A percentile compares a stretch with the other conserved stretches of the same genome.
phyloP scores from a whole-genome alignment of 1,140 invertebrate genomes.

The Cephus cinctus region DNA sequence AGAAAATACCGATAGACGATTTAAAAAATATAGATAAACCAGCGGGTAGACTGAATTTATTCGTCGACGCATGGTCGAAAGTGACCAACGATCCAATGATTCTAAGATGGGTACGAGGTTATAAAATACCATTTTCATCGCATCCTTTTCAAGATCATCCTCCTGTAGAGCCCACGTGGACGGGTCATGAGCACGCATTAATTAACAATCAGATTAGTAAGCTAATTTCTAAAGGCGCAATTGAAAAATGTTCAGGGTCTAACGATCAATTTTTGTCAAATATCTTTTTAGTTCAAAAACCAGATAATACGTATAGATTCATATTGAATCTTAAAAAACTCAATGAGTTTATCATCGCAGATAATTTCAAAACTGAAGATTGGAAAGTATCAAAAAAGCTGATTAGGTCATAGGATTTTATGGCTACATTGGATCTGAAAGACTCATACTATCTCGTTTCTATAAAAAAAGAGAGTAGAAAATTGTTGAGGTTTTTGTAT shows the following conservation, averaged over 20 bases:
- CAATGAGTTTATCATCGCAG: background rate
- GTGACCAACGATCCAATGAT: conserved; percentile 10
- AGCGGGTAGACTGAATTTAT: conserved; percentile 8
- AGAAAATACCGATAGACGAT: conserved; percentile 8
- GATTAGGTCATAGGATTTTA: background rate
- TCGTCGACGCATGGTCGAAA: conserved; percentile 7
- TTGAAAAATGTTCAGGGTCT: conserved; percentile 12
- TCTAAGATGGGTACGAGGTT: conserved; percentile 9
- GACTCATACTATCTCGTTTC: conserved; percentile 11
- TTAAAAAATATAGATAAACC: conserved; percentile 11
- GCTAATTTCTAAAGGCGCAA: conserved; percentile 12
- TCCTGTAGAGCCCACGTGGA: conserved; percentile 9
- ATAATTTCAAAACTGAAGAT: conserved; percentile 2
- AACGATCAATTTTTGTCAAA: too few species aligned
- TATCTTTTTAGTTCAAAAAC: conserved; percentile 8
- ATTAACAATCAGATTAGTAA: conserved; percentile 8
- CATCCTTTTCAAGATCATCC: conserved; percentile 8
- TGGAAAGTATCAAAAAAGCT: background rate
- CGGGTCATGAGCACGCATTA: conserved; percentile 7
- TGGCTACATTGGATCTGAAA: conserved; percentile 10
- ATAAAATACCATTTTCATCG: conserved; percentile 9
- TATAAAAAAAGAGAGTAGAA: background rate
- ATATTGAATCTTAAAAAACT: background rate
- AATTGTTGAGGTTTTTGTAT: background rate
- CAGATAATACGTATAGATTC: background rate